These are phyloP conservation scores for Sylvilagus floridanus DNA, from an alignment of 2,797 vertebrate species.

Conservation along the genomic window DNA sequence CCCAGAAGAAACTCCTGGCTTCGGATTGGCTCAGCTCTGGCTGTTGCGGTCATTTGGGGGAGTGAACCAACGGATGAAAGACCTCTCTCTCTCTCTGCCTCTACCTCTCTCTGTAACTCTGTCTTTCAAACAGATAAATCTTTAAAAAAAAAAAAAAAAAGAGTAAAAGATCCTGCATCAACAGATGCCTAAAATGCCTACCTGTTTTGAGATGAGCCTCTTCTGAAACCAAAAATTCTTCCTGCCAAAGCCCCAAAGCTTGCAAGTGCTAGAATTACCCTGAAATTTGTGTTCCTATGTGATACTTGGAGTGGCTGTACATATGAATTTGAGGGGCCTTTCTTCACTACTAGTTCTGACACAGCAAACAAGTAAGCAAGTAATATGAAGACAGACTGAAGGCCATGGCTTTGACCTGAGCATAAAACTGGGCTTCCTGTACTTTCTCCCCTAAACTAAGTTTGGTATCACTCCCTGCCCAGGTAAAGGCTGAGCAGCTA, in stretches of 20 bases:
- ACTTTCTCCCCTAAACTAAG: not conserved
- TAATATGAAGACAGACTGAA: not conserved
- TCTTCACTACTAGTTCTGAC: not conserved
- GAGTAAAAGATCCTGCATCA: not conserved
- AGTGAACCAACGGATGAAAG: too few relatives aligned
- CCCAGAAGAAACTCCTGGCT: too few relatives aligned
- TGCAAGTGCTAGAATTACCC: not conserved
- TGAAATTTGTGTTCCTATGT: not conserved
- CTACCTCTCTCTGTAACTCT: too few relatives aligned
- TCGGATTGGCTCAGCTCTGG: too few relatives aligned
- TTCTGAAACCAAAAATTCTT: not conserved
- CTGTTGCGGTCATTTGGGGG: too few relatives aligned
- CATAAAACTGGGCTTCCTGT: constrained; percentile 1
- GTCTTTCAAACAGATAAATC: too few relatives aligned
- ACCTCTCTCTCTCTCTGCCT: too few relatives aligned
- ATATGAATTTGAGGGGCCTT: not conserved
- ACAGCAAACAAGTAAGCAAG: not conserved
- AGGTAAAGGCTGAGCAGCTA: not conserved
- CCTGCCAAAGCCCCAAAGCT: not conserved
- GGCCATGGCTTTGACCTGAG: not conserved
- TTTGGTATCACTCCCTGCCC: not conserved
- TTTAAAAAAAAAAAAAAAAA: too few relatives aligned
- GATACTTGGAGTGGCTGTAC: not conserved
- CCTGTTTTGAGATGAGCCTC: not conserved
- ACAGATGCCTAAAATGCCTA: not conserved